A percentile compares a stretch with the other conserved stretches of the same genome.
These are phyloP conservation scores for Seriola rivoliana DNA, from an alignment of 2,113 vertebrate species.

Conservation along the genomic window DNA sequence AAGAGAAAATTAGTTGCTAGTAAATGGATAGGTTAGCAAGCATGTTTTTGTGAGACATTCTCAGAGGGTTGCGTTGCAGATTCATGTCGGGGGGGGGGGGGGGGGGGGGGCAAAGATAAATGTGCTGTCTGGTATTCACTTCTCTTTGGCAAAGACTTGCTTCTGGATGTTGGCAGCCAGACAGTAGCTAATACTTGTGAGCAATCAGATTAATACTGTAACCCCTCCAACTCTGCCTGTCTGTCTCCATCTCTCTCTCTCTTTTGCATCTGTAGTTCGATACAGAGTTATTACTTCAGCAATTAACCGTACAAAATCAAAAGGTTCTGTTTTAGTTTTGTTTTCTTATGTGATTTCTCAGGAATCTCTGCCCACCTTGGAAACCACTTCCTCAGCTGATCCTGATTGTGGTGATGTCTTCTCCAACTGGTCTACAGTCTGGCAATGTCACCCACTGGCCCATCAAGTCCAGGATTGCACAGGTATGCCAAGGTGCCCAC, in stretches of 20 bases:
- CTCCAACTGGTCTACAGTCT: constrained; percentile 50
- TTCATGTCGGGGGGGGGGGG: constrained; percentile 11
- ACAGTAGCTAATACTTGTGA: constrained; percentile 30
- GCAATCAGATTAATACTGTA: constrained; percentile 45
- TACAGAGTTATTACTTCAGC: background rate
- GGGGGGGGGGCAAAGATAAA: constrained; percentile 29
- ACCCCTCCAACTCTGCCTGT: constrained; percentile 5
- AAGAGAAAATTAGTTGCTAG: constrained; percentile 46
- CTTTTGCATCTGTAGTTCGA: background rate
- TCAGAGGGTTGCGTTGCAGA: constrained; percentile 26
- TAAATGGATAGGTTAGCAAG: constrained; percentile 36
- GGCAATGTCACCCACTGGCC: constrained; percentile 55
- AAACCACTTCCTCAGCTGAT: constrained; percentile 23
- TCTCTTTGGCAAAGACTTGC: constrained; percentile 27
- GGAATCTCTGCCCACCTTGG: constrained; percentile 7
- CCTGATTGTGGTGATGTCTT: constrained; percentile 10
- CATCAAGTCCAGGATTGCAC: constrained; percentile 40
- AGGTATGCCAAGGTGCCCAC: constrained; percentile 57
- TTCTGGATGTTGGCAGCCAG: constrained; percentile 48
- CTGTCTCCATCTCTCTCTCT: background rate
- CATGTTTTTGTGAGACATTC: constrained; percentile 34
- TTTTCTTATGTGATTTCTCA: background rate
- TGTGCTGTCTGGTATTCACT: constrained; percentile 25
- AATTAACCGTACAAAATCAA: constrained; percentile 1
- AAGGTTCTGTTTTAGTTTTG: background rate